Evolutionary conservation across 1,140 invertebrate species (phyloP), one percentile per base, ranked within the genome.

Genomic region (Galendromus occidentalis): DNA sequence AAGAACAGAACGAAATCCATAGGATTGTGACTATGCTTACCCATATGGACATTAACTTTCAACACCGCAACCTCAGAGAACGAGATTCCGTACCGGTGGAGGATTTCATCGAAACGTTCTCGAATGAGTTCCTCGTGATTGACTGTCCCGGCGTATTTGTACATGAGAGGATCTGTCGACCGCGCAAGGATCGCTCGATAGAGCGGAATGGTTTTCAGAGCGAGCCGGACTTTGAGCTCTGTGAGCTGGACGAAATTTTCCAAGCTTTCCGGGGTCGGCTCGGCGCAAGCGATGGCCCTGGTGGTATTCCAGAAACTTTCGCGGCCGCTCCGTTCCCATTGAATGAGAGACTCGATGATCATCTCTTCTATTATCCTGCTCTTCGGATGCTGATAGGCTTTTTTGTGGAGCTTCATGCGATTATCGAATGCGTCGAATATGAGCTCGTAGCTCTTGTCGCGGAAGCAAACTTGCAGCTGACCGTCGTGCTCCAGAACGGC

Each of bases 371-470:
- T 74, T 18, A 74, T 71, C 65, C 73, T 74, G 7, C 68, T 72
- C 28, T 76, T 75, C 44, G 72, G 74, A 69, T 81, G 79, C 67
- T 80, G 78, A 68, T 81, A 81, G 1, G 79, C 79, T 42, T 70
- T 71, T 42, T 74, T 71, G 68, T 80, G 78, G 17, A 81, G 72
- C 7, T 72, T 69, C n/a, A 72, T 70, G 44, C 79, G 69, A 1
- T 73, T 75, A 47, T 74, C 71, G 67, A 78, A 79, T 75, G 79
- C 78, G 63, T 80, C 73, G 67, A 76, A 76, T 20, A 80, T 65
- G 66, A 72, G 75, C 4, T 66, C 67, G 0, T 69, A 70, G 64
- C 75, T 77, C 71, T 80, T 80, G 55, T 78, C 74, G 47, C 76
- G 67, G 44, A 71, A 74, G 67, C 77, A 79, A 30, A 81, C 77